These are phyloP conservation scores for Poeciliopsis turrubarensis DNA, from an alignment of 2,113 vertebrate species.

Conservation along the genomic window DNA sequence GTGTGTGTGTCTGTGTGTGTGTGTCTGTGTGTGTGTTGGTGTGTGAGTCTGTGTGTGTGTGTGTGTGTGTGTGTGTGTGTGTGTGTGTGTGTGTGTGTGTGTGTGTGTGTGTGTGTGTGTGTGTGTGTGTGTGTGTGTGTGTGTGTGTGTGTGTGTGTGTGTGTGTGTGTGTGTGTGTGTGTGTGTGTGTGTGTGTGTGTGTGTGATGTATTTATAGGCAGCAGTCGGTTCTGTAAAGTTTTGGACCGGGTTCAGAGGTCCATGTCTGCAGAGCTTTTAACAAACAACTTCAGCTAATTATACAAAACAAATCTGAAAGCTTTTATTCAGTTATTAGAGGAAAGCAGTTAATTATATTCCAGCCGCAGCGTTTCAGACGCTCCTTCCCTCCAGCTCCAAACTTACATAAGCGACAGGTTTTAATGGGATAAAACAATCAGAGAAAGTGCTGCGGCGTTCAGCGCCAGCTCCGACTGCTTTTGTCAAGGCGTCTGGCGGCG, in stretches of 20 bases:
- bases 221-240: constrained; percentile 6
- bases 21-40: no score
- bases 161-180: background rate
- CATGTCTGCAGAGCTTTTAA: background rate
- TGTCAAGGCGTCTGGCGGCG: constrained; percentile 8
- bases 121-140: no score
- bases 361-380: background rate
- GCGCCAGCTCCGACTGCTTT: constrained; percentile 9
- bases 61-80: background rate
- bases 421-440: constrained; percentile 1
- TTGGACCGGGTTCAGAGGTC: constrained; percentile 13
- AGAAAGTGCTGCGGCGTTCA: background rate
- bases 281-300: background rate
- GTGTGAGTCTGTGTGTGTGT: no score
- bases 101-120: no score
- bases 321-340: no score
- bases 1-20: background rate
- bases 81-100: background rate
- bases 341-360: no score
- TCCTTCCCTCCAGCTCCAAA: background rate
- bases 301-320: background rate
- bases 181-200: background rate
- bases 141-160: no score
- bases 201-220: constrained; percentile 10
- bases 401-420: background rate